These are phyloP conservation scores for Scaptomyza graminum DNA, from an alignment of 1,140 invertebrate species.

Conservation along the genomic window DNA sequence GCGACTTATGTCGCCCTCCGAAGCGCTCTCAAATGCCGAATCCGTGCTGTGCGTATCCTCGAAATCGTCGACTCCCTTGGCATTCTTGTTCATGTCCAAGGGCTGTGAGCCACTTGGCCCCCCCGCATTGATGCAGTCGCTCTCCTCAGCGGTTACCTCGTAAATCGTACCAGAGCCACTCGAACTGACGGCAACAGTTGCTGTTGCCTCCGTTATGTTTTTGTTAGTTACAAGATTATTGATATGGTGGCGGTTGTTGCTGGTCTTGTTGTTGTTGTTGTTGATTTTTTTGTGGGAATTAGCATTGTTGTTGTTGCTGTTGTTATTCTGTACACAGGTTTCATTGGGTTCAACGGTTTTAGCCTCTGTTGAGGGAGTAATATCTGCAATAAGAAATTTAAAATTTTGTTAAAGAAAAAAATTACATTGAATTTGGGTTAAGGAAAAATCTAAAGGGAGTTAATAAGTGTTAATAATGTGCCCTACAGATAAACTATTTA, in stretches of 20 bases:
- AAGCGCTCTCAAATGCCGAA: conserved; percentile 80
- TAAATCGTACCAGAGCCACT: conserved; percentile 51
- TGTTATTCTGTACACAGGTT: conserved; percentile 78
- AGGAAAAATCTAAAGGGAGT: no score
- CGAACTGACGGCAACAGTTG: conserved; percentile 1
- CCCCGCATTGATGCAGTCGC: conserved; percentile 57
- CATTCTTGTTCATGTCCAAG: conserved; percentile 76
- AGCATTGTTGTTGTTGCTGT: conserved; percentile 73
- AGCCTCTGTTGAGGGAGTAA: conserved; percentile 80
- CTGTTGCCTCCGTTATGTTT: conserved; percentile 3
- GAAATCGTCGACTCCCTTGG: conserved; percentile 63
- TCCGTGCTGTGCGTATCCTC: conserved; percentile 83
- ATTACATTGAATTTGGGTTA: no score
- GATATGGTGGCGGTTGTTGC: conserved; percentile 24
- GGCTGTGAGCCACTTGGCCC: conserved; percentile 53
- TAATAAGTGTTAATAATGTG: no score
- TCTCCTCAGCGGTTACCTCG: conserved; percentile 77
- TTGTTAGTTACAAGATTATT: conserved; percentile 38
- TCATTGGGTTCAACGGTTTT: conserved; percentile 80
- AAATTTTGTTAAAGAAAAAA: background rate
- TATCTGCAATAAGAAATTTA: conserved; percentile 49
- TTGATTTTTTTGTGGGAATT: conserved; percentile 56
- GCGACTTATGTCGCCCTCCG: conserved; percentile 80
- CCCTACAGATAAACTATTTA: no score
- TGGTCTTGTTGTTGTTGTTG: conserved; percentile 25